phyloP scores from a whole-genome alignment of 2,797 vertebrate species.

The Lutjanus campechanus region DNA sequence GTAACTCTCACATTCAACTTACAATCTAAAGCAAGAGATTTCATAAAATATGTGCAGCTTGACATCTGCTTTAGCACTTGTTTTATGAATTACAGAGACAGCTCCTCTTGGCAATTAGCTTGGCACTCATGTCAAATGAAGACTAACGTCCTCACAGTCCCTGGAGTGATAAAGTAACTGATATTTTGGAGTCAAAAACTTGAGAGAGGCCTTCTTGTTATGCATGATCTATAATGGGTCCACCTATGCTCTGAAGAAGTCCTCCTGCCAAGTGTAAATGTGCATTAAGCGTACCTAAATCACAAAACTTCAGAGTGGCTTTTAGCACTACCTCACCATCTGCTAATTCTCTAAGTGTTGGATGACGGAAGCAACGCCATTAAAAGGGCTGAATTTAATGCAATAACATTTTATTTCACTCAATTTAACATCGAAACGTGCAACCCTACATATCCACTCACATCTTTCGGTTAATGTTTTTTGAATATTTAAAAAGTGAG shows the following conservation, averaged over 20 bases:
- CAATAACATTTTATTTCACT: slow-evolving; percentile 58
- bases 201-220: slow-evolving; percentile 42
- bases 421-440: slow-evolving; percentile 54
- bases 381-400: slow-evolving; percentile 49
- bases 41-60: slow-evolving; percentile 17
- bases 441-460: slow-evolving; percentile 10
- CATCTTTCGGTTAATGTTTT: background rate
- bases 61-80: slow-evolving; percentile 10
- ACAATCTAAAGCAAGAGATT: background rate
- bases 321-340: slow-evolving; percentile 64
- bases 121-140: slow-evolving; percentile 14
- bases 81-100: slow-evolving; percentile 15
- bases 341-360: slow-evolving; percentile 71
- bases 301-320: slow-evolving; percentile 57
- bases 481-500: background rate
- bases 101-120: slow-evolving; percentile 16
- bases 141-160: background rate
- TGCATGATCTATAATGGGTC: slow-evolving; percentile 63
- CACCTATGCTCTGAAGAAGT: slow-evolving; percentile 63
- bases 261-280: slow-evolving; percentile 70
- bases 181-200: slow-evolving; percentile 51
- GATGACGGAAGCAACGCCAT: slow-evolving; percentile 48
- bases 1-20: slow-evolving; percentile 16
- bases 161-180: slow-evolving; percentile 37
- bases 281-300: slow-evolving; percentile 65